Conservation (phyloP, 2,888 invertebrate genomes). For the Trisateles emortualis region DNA sequence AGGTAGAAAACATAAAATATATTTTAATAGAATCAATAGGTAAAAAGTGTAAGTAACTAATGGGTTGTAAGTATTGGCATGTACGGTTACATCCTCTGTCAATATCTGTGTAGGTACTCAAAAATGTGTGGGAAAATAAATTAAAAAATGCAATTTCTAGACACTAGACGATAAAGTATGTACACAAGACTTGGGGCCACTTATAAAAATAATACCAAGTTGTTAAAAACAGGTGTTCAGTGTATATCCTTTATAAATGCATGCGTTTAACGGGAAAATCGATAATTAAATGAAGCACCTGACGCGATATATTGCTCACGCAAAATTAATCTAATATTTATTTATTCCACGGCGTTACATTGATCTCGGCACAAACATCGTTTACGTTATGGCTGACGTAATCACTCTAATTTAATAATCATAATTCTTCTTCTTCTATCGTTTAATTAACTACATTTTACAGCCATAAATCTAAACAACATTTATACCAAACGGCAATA, state of each 20-base stretch:
- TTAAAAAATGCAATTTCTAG: too few relatives aligned
- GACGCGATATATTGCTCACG: conserved; percentile 9
- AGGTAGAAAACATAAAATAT: neutral
- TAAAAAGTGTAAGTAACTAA: neutral
- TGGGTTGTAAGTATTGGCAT: neutral
- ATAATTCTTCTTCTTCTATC: too few relatives aligned
- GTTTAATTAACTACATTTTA: too few relatives aligned
- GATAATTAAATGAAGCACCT: conserved; percentile 11
- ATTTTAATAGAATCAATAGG: neutral
- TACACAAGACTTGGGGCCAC: conserved; percentile 13
- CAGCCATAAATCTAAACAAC: conserved; percentile 26
- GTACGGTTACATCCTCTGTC: neutral
- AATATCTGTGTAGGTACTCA: neutral
- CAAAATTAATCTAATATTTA: conserved; percentile 14
- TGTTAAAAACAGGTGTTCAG: conserved; percentile 21
- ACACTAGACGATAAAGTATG: too few relatives aligned
- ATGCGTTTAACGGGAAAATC: conserved; percentile 27
- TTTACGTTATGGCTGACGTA: conserved; percentile 15
- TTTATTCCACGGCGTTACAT: conserved; percentile 3
- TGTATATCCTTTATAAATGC: conserved; percentile 24
- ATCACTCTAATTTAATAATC: too few relatives aligned
- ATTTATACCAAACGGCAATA: conserved; percentile 24
- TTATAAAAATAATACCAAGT: conserved; percentile 10
- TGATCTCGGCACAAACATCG: conserved; percentile 12
- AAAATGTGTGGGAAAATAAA: too few relatives aligned